These are phyloP conservation scores for Thalassoma bifasciatum DNA, from an alignment of 2,113 vertebrate genomes.

Conservation along the genomic window DNA sequence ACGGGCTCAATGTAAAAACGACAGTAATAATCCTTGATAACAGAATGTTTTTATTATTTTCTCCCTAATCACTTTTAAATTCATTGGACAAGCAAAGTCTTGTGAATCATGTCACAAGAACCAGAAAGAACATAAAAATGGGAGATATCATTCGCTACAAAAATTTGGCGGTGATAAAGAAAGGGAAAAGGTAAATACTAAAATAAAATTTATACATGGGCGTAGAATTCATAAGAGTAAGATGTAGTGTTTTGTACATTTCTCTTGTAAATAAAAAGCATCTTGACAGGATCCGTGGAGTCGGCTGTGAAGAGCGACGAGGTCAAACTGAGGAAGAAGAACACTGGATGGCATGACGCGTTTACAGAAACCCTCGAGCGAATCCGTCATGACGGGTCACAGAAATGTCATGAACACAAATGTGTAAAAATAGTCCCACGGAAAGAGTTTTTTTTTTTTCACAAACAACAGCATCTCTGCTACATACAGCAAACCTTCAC, in stretches of 20 bases:
- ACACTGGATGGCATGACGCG: conserved; percentile 74
- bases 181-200: conserved; percentile 37
- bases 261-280: conserved; percentile 79
- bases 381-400: conserved; percentile 21
- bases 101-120: conserved; percentile 72
- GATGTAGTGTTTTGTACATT: conserved; percentile 82
- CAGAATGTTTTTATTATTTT: conserved; percentile 74
- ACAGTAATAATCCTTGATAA: conserved; percentile 40
- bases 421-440: conserved; percentile 47
- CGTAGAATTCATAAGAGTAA: conserved; percentile 58
- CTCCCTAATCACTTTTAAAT: conserved; percentile 80
- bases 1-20: conserved; percentile 9
- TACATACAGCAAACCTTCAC: conserved; percentile 70
- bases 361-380: conserved; percentile 58
- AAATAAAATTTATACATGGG: conserved; percentile 66
- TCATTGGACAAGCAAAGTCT: conserved; percentile 79
- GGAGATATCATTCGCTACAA: conserved; percentile 75
- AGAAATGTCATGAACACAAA: conserved; percentile 59
- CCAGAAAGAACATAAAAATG: conserved; percentile 74
- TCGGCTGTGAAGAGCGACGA: conserved; percentile 41
- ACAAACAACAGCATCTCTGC: conserved; percentile 75
- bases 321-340: conserved; percentile 54
- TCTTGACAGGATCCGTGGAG: conserved; percentile 65
- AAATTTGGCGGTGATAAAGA: conserved; percentile 73
- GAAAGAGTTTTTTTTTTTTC: conserved; percentile 18